phyloP scores from a whole-genome alignment of 2,113 vertebrate species.

The Miniopterus natalensis region DNA sequence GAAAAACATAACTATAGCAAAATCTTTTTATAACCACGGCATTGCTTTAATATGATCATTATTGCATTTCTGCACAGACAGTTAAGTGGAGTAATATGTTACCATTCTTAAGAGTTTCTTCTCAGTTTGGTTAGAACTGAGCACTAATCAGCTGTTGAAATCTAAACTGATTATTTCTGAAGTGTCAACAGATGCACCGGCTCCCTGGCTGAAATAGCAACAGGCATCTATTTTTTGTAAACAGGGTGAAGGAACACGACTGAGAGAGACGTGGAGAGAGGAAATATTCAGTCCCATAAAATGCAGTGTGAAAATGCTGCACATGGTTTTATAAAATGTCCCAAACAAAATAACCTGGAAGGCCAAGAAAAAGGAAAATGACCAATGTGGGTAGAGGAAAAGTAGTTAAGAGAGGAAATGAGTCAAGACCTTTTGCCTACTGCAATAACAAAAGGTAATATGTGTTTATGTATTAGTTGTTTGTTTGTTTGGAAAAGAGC shows the following conservation, averaged over 20 bases:
- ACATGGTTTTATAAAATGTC: not conserved
- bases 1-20: slow-evolving; percentile 65
- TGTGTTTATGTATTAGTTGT: not conserved
- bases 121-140: slow-evolving; percentile 85
- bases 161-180: slow-evolving; percentile 90
- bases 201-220: slow-evolving; percentile 82
- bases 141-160: slow-evolving; percentile 88
- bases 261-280: slow-evolving; percentile 60
- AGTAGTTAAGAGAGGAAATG: not conserved
- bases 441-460: not conserved
- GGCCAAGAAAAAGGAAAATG: not conserved
- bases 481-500: slow-evolving; percentile 20
- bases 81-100: slow-evolving; percentile 83
- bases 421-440: not conserved
- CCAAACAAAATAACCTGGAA: slow-evolving; percentile 3
- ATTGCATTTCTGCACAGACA: slow-evolving; percentile 67
- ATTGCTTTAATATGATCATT: slow-evolving; percentile 61
- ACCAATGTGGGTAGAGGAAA: not conserved
- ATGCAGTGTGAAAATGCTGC: slow-evolving; percentile 13
- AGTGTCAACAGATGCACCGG: slow-evolving; percentile 87
- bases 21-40: slow-evolving; percentile 65
- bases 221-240: slow-evolving; percentile 81
- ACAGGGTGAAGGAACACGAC: slow-evolving; percentile 78
- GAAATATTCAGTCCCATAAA: not conserved
- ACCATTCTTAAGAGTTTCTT: slow-evolving; percentile 82